phyloP scores from a whole-genome alignment of 2,888 invertebrate genomes.

The Acanthosepion esculentum region DNA sequence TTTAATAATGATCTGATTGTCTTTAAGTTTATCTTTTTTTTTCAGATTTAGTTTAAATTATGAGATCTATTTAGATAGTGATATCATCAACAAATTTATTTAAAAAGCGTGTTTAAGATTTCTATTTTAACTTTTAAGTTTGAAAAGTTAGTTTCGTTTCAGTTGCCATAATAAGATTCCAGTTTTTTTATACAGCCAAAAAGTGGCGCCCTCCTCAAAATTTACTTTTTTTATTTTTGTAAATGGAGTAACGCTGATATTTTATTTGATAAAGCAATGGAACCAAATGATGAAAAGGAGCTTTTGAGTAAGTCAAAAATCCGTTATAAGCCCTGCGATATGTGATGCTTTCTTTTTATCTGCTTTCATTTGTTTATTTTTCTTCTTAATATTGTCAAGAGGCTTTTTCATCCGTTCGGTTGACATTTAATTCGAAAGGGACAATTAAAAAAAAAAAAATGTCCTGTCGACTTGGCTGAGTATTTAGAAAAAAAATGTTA shows the following conservation, averaged over 20 bases:
- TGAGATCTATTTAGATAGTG: not conserved
- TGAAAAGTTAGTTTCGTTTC: not conserved
- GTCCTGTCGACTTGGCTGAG: not conserved
- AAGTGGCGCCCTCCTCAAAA: not conserved
- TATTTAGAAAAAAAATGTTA: not conserved
- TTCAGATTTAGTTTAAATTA: not conserved
- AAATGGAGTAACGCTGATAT: not conserved
- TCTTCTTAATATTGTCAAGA: not conserved
- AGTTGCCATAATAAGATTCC: not conserved
- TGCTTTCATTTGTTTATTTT: not conserved
- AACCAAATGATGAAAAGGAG: constrained; percentile 51
- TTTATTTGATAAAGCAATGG: constrained; percentile 50
- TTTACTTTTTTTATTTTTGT: not conserved
- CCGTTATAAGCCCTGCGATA: not conserved
- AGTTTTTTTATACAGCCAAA: not conserved
- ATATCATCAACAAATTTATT: no score
- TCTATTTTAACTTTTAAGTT: no score
- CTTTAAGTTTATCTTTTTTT: not conserved
- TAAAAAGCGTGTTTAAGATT: no score
- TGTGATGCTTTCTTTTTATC: not conserved
- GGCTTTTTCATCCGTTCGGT: not conserved
- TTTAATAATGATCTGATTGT: not conserved
- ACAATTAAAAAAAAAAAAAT: not conserved
- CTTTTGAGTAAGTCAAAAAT: constrained; percentile 50
- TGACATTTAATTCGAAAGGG: not conserved